These are phyloP conservation scores for Ophiothrix spiculata DNA, from an alignment of 35 echinoderm and acorn worm species.

Conservation along the genomic window DNA sequence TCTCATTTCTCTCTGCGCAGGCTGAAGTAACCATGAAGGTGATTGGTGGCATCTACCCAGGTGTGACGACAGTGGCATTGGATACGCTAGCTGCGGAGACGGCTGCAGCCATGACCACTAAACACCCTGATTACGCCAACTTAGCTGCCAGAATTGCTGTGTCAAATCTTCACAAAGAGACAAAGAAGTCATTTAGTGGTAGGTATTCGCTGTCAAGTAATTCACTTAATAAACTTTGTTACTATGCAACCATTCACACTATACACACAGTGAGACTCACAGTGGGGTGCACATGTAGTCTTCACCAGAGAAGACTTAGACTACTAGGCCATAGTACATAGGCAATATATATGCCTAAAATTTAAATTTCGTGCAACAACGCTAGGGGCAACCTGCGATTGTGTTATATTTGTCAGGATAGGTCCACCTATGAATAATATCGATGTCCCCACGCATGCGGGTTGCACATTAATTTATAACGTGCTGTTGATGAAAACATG, in stretches of 20 bases:
- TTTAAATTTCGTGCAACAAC: too few species aligned
- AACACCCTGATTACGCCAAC: conserved; percentile 95
- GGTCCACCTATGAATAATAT: too few species aligned
- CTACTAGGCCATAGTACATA: too few species aligned
- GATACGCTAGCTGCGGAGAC: conserved; percentile 96
- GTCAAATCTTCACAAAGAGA: conserved; percentile 98
- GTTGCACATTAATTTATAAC: too few species aligned
- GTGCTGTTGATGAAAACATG: too few species aligned
- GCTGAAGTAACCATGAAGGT: conserved; percentile 89
- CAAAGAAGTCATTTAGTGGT: conserved; percentile 95
- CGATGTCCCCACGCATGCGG: too few species aligned
- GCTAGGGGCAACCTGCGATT: too few species aligned
- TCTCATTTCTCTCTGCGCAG: conserved; percentile 35
- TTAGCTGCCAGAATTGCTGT: conserved; percentile 92
- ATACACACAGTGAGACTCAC: not conserved
- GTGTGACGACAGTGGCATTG: conserved; percentile 90
- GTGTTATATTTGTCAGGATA: too few species aligned
- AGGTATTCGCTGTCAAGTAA: conserved; percentile 10
- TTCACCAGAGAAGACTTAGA: not conserved
- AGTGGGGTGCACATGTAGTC: not conserved
- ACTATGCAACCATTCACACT: not conserved
- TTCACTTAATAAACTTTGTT: not conserved
- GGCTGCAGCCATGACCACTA: conserved; percentile 96
- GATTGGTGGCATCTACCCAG: conserved; percentile 86
- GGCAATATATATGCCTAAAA: too few species aligned